phyloP scores from a whole-genome alignment of 2,113 vertebrate species.

The Saimiri boliviensis region DNA sequence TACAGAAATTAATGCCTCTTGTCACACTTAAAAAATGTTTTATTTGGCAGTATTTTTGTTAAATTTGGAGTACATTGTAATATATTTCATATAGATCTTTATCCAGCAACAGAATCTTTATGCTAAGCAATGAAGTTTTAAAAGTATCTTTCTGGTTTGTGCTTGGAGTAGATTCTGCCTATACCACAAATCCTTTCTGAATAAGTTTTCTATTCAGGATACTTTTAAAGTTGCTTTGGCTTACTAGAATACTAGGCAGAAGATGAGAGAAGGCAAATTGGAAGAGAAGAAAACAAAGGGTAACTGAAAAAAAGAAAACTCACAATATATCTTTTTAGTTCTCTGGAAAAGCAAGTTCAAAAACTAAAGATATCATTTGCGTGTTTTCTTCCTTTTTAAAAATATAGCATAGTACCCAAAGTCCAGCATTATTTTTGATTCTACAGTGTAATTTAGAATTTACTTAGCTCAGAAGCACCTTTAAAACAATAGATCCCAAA shows the following conservation, averaged over 20 bases:
- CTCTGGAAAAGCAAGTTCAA: conserved; percentile 34
- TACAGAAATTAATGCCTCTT: conserved; percentile 26
- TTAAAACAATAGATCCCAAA: conserved; percentile 51
- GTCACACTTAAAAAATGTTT: not conserved
- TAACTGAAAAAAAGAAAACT: conserved; percentile 14
- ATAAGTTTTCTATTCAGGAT: not conserved
- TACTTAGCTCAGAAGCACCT: conserved; percentile 41
- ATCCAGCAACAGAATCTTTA: not conserved
- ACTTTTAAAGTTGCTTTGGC: conserved; percentile 5
- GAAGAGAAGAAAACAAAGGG: not conserved
- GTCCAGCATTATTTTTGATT: conserved; percentile 29
- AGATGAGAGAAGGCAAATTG: conserved; percentile 21
- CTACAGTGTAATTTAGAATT: not conserved
- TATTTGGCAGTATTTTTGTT: conserved; percentile 1
- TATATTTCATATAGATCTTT: not conserved
- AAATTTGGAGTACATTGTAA: not conserved
- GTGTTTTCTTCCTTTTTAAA: not conserved
- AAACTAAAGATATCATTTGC: not conserved
- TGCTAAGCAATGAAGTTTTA: not conserved
- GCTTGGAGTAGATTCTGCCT: conserved; percentile 9
- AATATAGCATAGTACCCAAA: not conserved
- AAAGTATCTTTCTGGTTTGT: not conserved
- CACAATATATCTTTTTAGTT: not conserved
- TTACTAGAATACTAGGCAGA: conserved; percentile 16
- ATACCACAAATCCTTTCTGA: conserved; percentile 17